These are phyloP conservation scores for Tangara arthus DNA, from an alignment of 2,797 vertebrate genomes.

Conservation along the genomic window DNA sequence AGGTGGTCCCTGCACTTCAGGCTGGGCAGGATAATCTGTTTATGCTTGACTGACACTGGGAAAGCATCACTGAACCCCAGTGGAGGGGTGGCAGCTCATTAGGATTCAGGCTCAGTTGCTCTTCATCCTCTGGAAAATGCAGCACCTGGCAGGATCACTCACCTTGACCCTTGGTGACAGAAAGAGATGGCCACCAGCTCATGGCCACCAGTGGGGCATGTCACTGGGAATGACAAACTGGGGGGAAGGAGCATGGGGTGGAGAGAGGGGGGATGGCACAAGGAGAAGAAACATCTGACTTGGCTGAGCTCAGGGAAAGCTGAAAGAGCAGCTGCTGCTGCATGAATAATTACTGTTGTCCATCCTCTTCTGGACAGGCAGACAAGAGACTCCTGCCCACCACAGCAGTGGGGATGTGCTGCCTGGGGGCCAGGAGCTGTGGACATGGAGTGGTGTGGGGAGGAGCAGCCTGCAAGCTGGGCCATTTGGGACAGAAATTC, in stretches of 20 bases:
- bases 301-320: neutral
- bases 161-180: neutral
- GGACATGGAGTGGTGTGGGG: neutral
- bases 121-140: neutral
- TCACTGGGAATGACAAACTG: neutral
- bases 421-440: neutral
- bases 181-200: neutral
- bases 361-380: neutral
- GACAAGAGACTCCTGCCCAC: neutral
- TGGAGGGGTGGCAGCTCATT: neutral
- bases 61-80: neutral
- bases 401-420: neutral
- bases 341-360: accelerated
- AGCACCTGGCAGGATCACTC: neutral
- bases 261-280: neutral
- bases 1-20: neutral
- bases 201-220: neutral
- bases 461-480: neutral
- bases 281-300: neutral
- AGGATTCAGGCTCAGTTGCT: neutral
- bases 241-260: neutral
- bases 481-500: neutral
- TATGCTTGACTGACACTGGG: neutral
- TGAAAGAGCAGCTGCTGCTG: neutral
- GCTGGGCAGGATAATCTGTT: neutral